Evolutionary conservation across 2,797 vertebrate species (phyloP), one percentile per base, ranked within the genome.

Genomic region (Schizothorax lantsangensis): DNA sequence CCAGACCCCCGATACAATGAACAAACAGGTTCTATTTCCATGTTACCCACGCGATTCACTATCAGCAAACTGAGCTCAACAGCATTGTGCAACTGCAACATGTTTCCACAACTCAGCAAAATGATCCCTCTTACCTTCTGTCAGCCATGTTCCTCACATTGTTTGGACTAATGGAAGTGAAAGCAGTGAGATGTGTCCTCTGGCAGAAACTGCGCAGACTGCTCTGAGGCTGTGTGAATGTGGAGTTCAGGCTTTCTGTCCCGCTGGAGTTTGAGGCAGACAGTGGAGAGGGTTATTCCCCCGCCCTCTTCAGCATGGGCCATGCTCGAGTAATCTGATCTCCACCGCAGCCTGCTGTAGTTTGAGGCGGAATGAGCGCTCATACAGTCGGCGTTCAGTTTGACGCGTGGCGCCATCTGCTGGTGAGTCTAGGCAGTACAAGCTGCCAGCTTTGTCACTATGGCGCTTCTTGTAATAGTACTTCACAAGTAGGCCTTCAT

Each of bases 131-230:
- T 87, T 89, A 91, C 91, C 91, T 89, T 90, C 38, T 74, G 75
- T 90, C 91, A 64, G 91, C 86, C 91, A 91, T 91, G 83, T 83
- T 91, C 88, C 87, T 91, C 80, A 91, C 91, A 91, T 91, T 79
- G 84, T 91, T 71, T 64, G 87, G 45, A 84, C 79, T 49, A 79
- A 62, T 83, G 57, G 8, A 47, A 84, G 57, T 69, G 40, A 87
- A 87, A 86, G 36, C 79, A 83, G 72, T 69, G 49, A 52, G 38
- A 43, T 10, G 45, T 81, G 49, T 40, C 84, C 40, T 79, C 45
- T 78, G 68, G 15, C 38, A 62, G 17, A 30, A 82, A 69, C 33
- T 64, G n/a, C 52, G 62, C 21, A 43, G 36, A 57, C 73, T 84
- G 69, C 72, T 33, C 69, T 17, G 69, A 3, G 78, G 3, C 62